These are phyloP conservation scores for Panorpa germanica DNA, from an alignment of 2,888 invertebrate species.

Conservation along the genomic window DNA sequence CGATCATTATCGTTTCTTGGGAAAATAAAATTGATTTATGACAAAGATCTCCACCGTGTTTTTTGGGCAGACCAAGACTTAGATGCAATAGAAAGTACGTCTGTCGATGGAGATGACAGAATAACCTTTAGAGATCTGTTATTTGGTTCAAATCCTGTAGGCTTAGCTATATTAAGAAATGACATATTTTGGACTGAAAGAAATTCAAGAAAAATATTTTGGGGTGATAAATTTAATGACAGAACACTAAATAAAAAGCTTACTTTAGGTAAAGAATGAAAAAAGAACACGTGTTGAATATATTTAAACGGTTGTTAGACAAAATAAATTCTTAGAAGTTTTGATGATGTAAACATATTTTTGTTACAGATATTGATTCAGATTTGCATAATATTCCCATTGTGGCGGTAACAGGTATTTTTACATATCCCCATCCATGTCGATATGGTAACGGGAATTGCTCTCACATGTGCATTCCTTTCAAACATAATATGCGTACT, in stretches of 20 bases:
- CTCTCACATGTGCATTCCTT: slow-evolving; percentile 51
- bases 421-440: slow-evolving; percentile 35
- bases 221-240: slow-evolving; percentile 30
- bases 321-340: no score
- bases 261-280: slow-evolving; percentile 19
- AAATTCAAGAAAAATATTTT: slow-evolving; percentile 35
- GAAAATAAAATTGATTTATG: slow-evolving; percentile 25
- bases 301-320: slow-evolving; percentile 3
- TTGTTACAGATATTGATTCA: slow-evolving; percentile 16
- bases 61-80: slow-evolving; percentile 47
- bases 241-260: slow-evolving; percentile 20
- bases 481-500: slow-evolving; percentile 18
- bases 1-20: slow-evolving; percentile 22
- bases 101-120: slow-evolving; percentile 34
- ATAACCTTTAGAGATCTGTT: slow-evolving; percentile 17
- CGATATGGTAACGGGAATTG: slow-evolving; percentile 40
- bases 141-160: slow-evolving; percentile 30
- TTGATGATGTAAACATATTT: no score
- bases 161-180: slow-evolving; percentile 37
- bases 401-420: slow-evolving; percentile 26
- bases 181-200: slow-evolving; percentile 52
- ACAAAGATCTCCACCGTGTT: slow-evolving; percentile 32
- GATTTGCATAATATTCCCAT: slow-evolving; percentile 25
- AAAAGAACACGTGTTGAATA: not conserved
- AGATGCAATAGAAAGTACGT: slow-evolving; percentile 42